phyloP scores from a whole-genome alignment of 1,140 invertebrate species.

The Dendrolimus kikuchii region DNA sequence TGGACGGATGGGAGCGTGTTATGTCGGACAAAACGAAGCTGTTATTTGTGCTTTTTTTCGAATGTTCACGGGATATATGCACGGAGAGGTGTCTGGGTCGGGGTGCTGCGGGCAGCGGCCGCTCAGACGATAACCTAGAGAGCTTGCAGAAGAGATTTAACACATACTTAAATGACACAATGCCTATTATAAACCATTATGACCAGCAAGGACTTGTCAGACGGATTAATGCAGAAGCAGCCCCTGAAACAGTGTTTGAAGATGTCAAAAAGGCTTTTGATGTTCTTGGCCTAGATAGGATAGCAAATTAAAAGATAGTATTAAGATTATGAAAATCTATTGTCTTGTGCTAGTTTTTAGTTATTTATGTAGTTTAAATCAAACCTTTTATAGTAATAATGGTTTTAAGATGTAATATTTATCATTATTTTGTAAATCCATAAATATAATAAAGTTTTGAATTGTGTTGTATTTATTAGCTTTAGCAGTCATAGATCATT shows the following conservation, averaged over 20 bases:
- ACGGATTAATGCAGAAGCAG: conserved; percentile 82
- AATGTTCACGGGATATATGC: conserved; percentile 90
- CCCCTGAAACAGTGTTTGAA: conserved; percentile 81
- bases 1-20: conserved; percentile 93
- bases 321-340: conserved; percentile 9
- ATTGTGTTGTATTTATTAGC: too few relatives aligned
- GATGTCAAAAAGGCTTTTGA: conserved; percentile 66
- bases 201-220: conserved; percentile 81
- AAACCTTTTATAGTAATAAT: not conserved
- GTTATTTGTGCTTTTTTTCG: conserved; percentile 94
- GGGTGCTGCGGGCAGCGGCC: conserved; percentile 90
- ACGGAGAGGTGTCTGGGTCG: conserved; percentile 87
- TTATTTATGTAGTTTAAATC: conserved; percentile 8
- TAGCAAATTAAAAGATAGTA: conserved; percentile 30
- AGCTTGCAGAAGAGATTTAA: conserved; percentile 92
- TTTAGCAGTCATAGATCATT: too few relatives aligned
- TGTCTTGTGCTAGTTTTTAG: conserved; percentile 14
- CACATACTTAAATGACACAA: conserved; percentile 92
- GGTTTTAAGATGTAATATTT: not conserved
- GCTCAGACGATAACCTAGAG: conserved; percentile 95
- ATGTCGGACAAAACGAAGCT: conserved; percentile 91
- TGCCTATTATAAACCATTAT: conserved; percentile 95
- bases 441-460: too few relatives aligned
- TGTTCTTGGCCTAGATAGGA: conserved; percentile 23
- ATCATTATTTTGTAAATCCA: too few relatives aligned